Base-by-base conservation (phyloP, 2,888 invertebrate species). In the Leucoma salicis region DNA sequence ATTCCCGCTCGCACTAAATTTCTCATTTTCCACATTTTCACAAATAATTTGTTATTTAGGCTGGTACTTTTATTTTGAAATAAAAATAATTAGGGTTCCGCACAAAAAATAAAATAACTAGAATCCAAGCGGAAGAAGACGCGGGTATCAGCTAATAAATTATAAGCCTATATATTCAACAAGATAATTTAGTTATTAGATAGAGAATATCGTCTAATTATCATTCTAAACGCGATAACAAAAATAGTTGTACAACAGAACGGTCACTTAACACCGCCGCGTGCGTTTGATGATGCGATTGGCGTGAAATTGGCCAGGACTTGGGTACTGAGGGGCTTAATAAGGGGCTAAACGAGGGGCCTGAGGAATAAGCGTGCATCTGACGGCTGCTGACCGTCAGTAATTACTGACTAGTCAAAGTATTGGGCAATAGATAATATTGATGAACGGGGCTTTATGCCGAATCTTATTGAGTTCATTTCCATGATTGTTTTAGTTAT, bases 261-360 rank as follows among this genome's bases (percentile, higher is more conserved):
- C 62, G 56, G 55, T 51, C 54, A 64, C 63, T 67, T 59, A 49
- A 57, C 57, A 63, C 54, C 53, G 54, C 45, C 50, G 76, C 64
- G 72, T 79, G 80, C 72, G 66, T 77, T 75, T 83, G 84, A 84
- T 82, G 78, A 82, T 75, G 62, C 70, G 78, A 80, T 77, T 73
- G 78, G 72, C 85, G 83, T 84, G 78, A 85, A 86, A 86, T 86
- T 86, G 77, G 74, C 73, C 73, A 57, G 55, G 51, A 57, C 55
- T 57, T 55, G 51, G 45, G 35, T 39, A 43, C 47, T 39, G 28
- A 35, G 42, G 52, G 43, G 42, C 29, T 14, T 25, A 39, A 29
- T 34, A 40, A 41, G 39, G 43, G 47, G 39, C 46, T 32, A 18
- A 25, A 16, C 36, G 36, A 51, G 51, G 51, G 55, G 49, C 42